Base-by-base conservation (phyloP, 2,888 invertebrate genomes). In the Metacarcinus magister region DNA sequence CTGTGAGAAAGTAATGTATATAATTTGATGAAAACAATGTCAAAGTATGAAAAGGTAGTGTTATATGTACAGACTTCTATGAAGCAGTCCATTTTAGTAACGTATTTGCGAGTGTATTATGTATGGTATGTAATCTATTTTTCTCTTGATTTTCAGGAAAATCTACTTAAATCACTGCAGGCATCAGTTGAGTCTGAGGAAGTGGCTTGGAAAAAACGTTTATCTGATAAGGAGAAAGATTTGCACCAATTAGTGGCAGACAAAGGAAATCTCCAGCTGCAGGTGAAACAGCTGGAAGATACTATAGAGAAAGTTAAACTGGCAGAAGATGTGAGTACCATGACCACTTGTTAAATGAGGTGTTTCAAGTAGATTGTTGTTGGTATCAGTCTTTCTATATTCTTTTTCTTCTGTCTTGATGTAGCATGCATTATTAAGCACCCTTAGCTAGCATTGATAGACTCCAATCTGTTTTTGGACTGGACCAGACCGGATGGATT, bases 241-340 rank as follows among this genome's bases (percentile, higher is more conserved):
- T 32, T 96, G 4, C 98, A 98, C 97, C 98, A 98, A 95, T 98
- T 98, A 97, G 98, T 98, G 97, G 97, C 98, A 97, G 98, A 98
- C 97, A 97, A 98, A 96, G 97, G 94, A 28, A 96, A 96, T 39
- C 96, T 96, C 19, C 44, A 95, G 46, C 93, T 96, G 60, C 95
- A 96, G 39, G 93, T 96, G n/a, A 90, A 97, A 96, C 97, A 97
- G 46, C 95, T 97, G 97, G 97, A 97, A 96, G 97, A 97, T 97
- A 97, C 97, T 67, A 96, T 97, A 39, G 97, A 97, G 75, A 96
- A 97, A 90, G 96, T 97, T 28, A 96, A 97, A 75, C 96, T 96
- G 82, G 95, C 97, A 92, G 97, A 97, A 96, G 97, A 97, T 97
- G 97, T 97, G 95, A 94, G 96, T 92, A 32, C 60, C 60, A 60